These are phyloP conservation scores for Formicarius rufipectus DNA, from an alignment of 2,113 vertebrate species.

Conservation along the genomic window DNA sequence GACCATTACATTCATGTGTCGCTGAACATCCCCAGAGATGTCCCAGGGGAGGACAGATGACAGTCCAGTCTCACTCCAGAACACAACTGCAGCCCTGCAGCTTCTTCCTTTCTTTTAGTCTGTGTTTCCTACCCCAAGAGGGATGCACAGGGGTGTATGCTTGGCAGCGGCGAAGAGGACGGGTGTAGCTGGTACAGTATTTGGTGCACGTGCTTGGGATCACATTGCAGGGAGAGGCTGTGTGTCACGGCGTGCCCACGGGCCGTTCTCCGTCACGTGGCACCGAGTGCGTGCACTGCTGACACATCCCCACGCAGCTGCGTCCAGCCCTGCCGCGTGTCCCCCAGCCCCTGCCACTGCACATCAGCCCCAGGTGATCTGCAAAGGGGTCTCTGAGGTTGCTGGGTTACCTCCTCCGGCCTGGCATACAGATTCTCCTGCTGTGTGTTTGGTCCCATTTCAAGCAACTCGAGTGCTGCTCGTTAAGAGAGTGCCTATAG, in stretches of 20 bases:
- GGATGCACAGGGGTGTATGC: neutral
- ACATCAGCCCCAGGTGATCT: neutral
- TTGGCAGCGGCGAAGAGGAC: neutral
- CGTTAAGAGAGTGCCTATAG: neutral
- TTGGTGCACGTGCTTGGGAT: neutral
- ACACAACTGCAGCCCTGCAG: neutral
- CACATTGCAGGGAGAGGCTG: neutral
- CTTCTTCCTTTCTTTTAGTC: neutral
- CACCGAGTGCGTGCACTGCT: neutral
- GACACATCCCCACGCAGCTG: neutral
- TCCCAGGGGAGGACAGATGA: neutral
- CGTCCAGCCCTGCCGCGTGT: fast-evolving
- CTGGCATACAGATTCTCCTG: neutral
- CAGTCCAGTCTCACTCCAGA: neutral
- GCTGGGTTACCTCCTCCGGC: neutral
- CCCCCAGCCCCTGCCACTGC: neutral
- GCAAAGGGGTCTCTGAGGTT: neutral
- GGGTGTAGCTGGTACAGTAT: neutral
- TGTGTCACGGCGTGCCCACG: neutral
- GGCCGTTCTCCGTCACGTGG: neutral
- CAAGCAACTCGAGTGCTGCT: neutral
- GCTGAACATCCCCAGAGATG: neutral
- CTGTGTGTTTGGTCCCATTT: neutral
- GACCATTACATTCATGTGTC: fast-evolving
- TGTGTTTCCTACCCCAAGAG: neutral